A percentile compares a stretch with the other conserved stretches of the same genome.
These are phyloP conservation scores for Onychomys leucogaster DNA, from an alignment of 2,797 vertebrate genomes.

Conservation along the genomic window DNA sequence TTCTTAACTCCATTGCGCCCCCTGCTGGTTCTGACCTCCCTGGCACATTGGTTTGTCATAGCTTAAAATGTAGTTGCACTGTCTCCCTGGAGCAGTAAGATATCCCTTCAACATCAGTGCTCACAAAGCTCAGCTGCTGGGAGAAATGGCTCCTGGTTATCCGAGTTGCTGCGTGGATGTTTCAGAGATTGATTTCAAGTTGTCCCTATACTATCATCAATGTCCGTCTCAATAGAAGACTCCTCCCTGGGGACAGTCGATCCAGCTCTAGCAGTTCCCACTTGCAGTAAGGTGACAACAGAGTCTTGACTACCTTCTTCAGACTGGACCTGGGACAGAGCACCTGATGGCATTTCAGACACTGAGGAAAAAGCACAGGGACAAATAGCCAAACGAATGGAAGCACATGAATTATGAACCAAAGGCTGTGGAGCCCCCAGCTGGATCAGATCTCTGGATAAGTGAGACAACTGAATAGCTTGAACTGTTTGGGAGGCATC, in stretches of 20 bases:
- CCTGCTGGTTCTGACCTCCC: not conserved
- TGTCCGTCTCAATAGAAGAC: not conserved
- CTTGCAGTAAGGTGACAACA: not conserved
- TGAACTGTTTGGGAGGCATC: too few species aligned
- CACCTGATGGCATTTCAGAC: not conserved
- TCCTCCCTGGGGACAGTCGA: not conserved
- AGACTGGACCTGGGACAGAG: not conserved
- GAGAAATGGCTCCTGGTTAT: not conserved
- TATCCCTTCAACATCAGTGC: too few species aligned
- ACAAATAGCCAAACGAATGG: too few species aligned
- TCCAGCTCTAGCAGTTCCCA: not conserved
- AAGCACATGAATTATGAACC: too few species aligned
- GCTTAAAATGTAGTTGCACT: not conserved
- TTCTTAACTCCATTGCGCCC: not conserved
- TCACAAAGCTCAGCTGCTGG: too few species aligned
- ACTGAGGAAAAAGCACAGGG: too few species aligned
- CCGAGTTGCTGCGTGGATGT: not conserved
- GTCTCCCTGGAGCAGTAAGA: not conserved
- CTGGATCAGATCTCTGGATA: too few species aligned
- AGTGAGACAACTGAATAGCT: too few species aligned
- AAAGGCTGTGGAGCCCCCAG: too few species aligned
- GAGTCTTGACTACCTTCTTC: too few species aligned
- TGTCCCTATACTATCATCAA: not conserved
- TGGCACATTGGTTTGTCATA: not conserved
- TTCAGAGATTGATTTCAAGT: not conserved